These are phyloP conservation scores for Lissonota sp. DNA, from an alignment of 2,888 invertebrate genomes.

Conservation along the genomic window DNA sequence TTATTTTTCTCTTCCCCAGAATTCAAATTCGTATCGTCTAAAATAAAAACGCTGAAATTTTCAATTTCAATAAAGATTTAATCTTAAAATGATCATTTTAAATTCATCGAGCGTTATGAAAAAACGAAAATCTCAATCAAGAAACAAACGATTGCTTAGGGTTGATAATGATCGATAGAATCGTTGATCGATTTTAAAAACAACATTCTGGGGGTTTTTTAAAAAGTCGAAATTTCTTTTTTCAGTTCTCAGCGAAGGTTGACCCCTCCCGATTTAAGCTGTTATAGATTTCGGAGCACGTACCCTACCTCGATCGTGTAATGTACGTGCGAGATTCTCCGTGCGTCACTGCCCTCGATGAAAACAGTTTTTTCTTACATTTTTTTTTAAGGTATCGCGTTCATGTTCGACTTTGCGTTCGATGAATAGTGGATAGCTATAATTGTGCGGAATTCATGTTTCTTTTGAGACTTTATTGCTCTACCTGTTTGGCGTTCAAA, in stretches of 20 bases:
- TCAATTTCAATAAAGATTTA: too few species aligned
- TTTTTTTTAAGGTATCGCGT: neutral
- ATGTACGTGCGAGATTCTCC: slow-evolving; percentile 37
- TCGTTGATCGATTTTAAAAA: too few species aligned
- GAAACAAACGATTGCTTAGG: too few species aligned
- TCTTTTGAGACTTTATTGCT: neutral
- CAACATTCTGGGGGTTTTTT: neutral
- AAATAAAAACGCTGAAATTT: too few species aligned
- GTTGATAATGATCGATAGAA: too few species aligned
- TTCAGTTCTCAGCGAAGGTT: neutral
- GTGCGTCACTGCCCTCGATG: slow-evolving; percentile 32
- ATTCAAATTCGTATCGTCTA: too few species aligned
- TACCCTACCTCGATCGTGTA: slow-evolving; percentile 20
- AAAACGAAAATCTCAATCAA: too few species aligned
- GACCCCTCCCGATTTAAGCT: neutral
- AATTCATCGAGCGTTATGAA: too few species aligned
- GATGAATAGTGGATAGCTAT: neutral
- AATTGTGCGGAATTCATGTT: slow-evolving; percentile 22
- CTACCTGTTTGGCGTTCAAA: slow-evolving; percentile 12
- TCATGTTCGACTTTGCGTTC: neutral
- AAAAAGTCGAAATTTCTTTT: neutral
- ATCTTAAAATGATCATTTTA: too few species aligned
- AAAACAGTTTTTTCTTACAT: neutral
- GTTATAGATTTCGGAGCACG: slow-evolving; percentile 36
- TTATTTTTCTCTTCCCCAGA: too few species aligned